These are phyloP conservation scores for Bombus pyrosoma DNA, from an alignment of 1,140 invertebrate species.

Conservation along the genomic window DNA sequence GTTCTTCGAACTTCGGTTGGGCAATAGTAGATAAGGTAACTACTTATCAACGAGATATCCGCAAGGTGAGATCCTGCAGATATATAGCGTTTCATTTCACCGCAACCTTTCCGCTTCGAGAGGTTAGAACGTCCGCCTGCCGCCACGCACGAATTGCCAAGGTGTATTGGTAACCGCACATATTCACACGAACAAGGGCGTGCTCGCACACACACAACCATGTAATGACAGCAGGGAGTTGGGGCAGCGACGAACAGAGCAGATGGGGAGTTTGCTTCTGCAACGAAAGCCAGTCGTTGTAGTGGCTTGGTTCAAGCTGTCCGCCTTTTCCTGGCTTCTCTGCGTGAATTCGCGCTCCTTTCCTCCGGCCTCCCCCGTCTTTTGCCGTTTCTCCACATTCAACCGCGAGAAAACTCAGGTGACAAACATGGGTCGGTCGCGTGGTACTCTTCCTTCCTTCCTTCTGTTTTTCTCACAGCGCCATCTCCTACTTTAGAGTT, in stretches of 20 bases:
- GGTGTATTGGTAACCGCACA: conserved; percentile 42
- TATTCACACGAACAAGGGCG: conserved; percentile 60
- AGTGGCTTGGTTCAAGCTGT: conserved; percentile 77
- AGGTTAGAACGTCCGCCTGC: conserved; percentile 54
- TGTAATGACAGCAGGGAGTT: conserved; percentile 71
- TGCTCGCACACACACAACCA: conserved; percentile 57
- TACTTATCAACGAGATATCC: conserved; percentile 50
- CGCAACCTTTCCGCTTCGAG: conserved; percentile 55
- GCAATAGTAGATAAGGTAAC: conserved; percentile 33
- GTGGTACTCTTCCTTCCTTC: conserved; percentile 46
- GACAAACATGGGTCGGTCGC: conserved; percentile 37
- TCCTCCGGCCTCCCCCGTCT: conserved; percentile 3
- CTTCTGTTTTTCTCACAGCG: conserved; percentile 23
- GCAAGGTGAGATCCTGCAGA: conserved; percentile 51
- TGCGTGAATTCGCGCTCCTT: conserved; percentile 48
- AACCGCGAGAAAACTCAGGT: conserved; percentile 34
- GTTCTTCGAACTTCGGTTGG: not conserved
- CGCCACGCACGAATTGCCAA: conserved; percentile 43
- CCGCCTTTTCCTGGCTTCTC: conserved; percentile 70
- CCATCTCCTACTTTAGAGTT: conserved; percentile 1
- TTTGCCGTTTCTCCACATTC: conserved; percentile 18
- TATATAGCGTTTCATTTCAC: conserved; percentile 31
- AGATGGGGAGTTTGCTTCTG: conserved; percentile 75
- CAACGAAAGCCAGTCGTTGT: conserved; percentile 76
- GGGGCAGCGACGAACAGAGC: conserved; percentile 68